phyloP scores from a whole-genome alignment of 37 sponge, comb jelly and placozoan genomes.

The Mnemiopsis leidyi region DNA sequence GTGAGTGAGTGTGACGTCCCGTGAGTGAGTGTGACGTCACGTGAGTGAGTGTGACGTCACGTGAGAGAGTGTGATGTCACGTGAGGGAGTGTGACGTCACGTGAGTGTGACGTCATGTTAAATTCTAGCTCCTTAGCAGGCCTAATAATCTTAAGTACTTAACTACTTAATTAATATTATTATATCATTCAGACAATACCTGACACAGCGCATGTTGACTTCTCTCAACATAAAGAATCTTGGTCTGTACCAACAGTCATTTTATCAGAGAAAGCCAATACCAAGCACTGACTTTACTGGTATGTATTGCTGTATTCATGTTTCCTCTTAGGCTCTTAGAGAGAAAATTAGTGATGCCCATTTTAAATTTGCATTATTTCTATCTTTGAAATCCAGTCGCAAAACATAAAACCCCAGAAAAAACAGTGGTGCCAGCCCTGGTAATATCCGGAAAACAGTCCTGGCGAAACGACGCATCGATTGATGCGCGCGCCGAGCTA shows the following conservation, averaged over 20 bases:
- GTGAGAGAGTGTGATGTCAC: too few species aligned
- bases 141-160: too few species aligned
- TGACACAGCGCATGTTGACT: conserved; percentile 18
- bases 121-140: too few species aligned
- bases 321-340: too few species aligned
- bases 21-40: too few species aligned
- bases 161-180: too few species aligned
- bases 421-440: conserved; percentile 18
- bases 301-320: neutral
- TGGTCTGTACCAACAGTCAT: neutral
- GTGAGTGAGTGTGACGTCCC: too few species aligned
- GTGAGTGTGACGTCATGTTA: too few species aligned
- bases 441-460: conserved; percentile 45
- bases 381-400: too few species aligned
- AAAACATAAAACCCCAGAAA: neutral
- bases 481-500: conserved; percentile 22
- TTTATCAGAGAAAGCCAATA: conserved; percentile 7
- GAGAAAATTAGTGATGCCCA: neutral
- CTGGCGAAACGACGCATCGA: conserved; percentile 48
- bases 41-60: too few species aligned
- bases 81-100: too few species aligned
- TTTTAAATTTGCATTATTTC: neutral
- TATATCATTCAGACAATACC: neutral
- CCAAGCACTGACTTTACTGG: neutral
- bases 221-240: neutral